Percentiles rank a stretch among this genome's conserved stretches.
These are phyloP conservation scores for Achatina immaculata DNA, from an alignment of 1,140 invertebrate species.

Conservation along the genomic window DNA sequence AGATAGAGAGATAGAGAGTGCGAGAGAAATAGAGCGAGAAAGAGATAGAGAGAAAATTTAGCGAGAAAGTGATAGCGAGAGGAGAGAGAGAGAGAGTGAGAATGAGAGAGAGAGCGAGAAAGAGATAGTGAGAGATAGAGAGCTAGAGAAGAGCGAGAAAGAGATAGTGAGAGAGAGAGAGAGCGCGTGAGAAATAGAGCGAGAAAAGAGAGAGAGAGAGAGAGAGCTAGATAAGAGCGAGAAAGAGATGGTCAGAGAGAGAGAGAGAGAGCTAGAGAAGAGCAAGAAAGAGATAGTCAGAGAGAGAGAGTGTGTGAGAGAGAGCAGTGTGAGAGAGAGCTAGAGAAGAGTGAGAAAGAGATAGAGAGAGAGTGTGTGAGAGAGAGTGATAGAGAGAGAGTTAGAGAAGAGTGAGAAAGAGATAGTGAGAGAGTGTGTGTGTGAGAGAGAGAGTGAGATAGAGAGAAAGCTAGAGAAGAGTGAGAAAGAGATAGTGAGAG, in stretches of 20 bases:
- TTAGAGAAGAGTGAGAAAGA: background rate
- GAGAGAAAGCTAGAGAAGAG: background rate
- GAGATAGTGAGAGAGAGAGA: background rate
- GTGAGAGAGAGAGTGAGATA: background rate
- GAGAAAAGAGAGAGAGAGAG: background rate
- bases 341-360: background rate
- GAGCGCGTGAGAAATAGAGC: background rate
- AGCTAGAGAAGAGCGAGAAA: background rate
- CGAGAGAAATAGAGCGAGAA: no score
- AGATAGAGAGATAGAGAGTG: no score
- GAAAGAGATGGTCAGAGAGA: background rate
- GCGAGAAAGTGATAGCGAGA: no score
- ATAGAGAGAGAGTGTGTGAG: background rate
- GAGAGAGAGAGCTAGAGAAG: background rate
- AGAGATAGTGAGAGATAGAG: background rate
- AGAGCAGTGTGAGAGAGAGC: background rate
- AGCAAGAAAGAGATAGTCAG: no score
- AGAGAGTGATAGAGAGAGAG: background rate
- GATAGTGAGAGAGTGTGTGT: background rate
- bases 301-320: background rate
- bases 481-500: background rate
- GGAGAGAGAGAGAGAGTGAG: no score
- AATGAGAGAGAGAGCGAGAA: no score
- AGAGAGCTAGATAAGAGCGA: background rate
- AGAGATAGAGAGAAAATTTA: no score